Percentiles rank a stretch among this genome's conserved stretches.
phyloP scores from a whole-genome alignment of 2,888 invertebrate genomes.

The Tachystola acroxantha region DNA sequence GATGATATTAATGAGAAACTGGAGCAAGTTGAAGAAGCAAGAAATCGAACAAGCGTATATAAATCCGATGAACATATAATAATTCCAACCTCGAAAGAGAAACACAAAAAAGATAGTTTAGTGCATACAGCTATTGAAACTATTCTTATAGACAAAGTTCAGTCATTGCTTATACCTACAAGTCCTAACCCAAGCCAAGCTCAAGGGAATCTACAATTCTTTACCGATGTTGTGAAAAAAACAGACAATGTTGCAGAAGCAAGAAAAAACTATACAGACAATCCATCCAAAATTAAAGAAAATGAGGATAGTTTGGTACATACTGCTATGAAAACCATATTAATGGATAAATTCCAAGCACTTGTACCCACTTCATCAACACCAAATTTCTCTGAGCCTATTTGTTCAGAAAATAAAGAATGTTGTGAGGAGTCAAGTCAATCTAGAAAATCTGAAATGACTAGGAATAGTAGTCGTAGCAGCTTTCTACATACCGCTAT shows the following conservation, averaged over 20 bases:
- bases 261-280: slow-evolving; percentile 15
- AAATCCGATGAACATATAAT: slow-evolving; percentile 4
- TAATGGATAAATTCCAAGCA: slow-evolving; percentile 64
- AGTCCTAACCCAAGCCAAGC: slow-evolving; percentile 44
- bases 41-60: slow-evolving; percentile 15
- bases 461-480: slow-evolving; percentile 19
- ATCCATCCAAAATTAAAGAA: not conserved
- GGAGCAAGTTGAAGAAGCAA: slow-evolving; percentile 48
- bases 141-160: slow-evolving; percentile 75
- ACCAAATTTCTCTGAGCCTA: no score
- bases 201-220: slow-evolving; percentile 41
- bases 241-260: slow-evolving; percentile 50
- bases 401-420: not conserved
- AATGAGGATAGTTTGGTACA: slow-evolving; percentile 45
- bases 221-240: slow-evolving; percentile 56
- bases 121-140: slow-evolving; percentile 77
- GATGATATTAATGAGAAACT: slow-evolving; percentile 58
- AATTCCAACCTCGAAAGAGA: not conserved
- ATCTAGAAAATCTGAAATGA: slow-evolving; percentile 20
- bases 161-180: slow-evolving; percentile 54
- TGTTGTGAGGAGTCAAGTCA: not conserved
- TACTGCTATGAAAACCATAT: slow-evolving; percentile 76
- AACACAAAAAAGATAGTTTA: slow-evolving; percentile 27
- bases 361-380: slow-evolving; percentile 23
- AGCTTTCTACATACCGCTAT: slow-evolving; percentile 68